Evolutionary conservation across 2,797 vertebrate genomes (phyloP), one percentile per base, ranked within the genome.

Genomic region (Sebastiscus tertius): DNA sequence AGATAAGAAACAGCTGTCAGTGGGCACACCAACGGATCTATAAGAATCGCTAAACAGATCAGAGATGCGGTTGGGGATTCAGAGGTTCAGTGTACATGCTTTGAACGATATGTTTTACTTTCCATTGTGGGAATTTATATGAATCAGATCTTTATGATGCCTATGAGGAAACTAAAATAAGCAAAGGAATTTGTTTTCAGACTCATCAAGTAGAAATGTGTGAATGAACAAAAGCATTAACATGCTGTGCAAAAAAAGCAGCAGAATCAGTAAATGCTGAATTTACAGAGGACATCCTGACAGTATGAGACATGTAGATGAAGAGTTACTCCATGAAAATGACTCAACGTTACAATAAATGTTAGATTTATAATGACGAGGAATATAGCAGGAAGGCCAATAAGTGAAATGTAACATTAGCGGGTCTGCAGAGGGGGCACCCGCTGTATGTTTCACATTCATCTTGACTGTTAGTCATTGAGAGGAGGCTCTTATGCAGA

Each of bases 401-500:
- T 29, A 14, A 12, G 24, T 27, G 22, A 68, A 69, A 71, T 49
- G 16, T 36, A 59, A 68, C 6, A 65, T 54, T 8, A 26, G n/a
- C 4, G 12, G 3, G 8, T 65, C 16, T 52, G 20, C 22, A 42
- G 33, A 59, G 14, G 10, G 16, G 36, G 9, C 55, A 54, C 26
- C 75, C 6, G 11, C 18, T 61, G 75, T 18, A 20, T 79, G 83
- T 70, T 74, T 24, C 27, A 2, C n/a, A 56, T 80, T 62, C 55
- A 70, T 80, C 59, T 74, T 66, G 52, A 83, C n/a, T 85, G 56
- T 42, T n/a, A 70, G 79, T 88, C 70, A 64, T 7, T 65, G 73
- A 86, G 65, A 56, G 52, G 55, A 78, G 34, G 75, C 78, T 85
- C 2, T 80, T 75, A 78, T 75, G 65, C 69, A 72, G 66, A 88